These are phyloP conservation scores for Aspidiotus rigidus DNA, from an alignment of 2,888 invertebrate genomes.

Conservation along the genomic window DNA sequence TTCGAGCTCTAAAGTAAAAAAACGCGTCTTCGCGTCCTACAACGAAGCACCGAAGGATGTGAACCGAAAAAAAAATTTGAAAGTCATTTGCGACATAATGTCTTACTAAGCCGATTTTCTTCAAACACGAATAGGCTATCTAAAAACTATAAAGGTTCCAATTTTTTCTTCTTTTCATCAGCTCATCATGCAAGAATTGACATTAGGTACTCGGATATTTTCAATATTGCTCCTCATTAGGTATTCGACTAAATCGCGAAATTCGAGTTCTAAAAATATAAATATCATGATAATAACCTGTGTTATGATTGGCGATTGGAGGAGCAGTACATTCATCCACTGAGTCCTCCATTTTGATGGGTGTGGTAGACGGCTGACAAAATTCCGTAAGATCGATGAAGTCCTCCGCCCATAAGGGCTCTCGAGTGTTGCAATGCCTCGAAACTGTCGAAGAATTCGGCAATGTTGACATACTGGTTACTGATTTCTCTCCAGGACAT, in stretches of 20 bases:
- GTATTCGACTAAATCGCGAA: not conserved
- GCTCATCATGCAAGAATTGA: not conserved
- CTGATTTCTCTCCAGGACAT: slow-evolving; percentile 47
- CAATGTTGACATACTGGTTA: slow-evolving; percentile 27
- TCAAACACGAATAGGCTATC: too few relatives aligned
- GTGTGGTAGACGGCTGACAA: slow-evolving; percentile 40
- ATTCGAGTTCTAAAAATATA: not conserved
- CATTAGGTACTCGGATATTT: too few relatives aligned
- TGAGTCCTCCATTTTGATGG: slow-evolving; percentile 46
- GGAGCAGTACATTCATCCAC: slow-evolving; percentile 35
- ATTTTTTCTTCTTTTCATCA: too few relatives aligned
- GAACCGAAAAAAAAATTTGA: too few relatives aligned
- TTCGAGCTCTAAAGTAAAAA: too few relatives aligned
- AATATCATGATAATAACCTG: slow-evolving; percentile 32
- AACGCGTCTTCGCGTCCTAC: too few relatives aligned
- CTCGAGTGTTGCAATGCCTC: slow-evolving; percentile 34
- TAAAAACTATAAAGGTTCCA: too few relatives aligned
- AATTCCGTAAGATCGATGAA: slow-evolving; percentile 57
- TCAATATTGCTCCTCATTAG: not conserved
- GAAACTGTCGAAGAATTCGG: slow-evolving; percentile 20
- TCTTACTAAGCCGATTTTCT: too few relatives aligned
- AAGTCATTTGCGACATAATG: too few relatives aligned
- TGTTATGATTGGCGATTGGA: slow-evolving; percentile 32
- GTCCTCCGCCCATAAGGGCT: slow-evolving; percentile 50
- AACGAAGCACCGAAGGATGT: too few relatives aligned